These are phyloP conservation scores for Melozone crissalis DNA, from an alignment of 2,113 vertebrate genomes.

Conservation along the genomic window DNA sequence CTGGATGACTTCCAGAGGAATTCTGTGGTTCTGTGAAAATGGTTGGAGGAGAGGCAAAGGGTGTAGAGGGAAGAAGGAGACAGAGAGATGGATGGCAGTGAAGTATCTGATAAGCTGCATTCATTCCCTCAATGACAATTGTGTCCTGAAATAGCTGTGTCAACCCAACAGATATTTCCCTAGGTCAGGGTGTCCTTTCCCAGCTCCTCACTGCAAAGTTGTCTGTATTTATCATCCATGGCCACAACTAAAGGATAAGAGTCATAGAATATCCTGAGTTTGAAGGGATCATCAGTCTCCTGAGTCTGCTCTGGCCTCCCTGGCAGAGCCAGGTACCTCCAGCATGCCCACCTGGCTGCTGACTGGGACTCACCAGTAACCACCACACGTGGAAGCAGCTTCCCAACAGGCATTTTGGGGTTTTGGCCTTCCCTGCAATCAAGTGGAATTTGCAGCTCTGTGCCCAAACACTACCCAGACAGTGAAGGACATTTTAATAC, in stretches of 20 bases:
- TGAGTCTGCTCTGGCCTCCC: not conserved
- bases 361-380: not conserved
- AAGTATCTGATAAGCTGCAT: not conserved
- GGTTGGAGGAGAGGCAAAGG: not conserved
- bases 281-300: not conserved
- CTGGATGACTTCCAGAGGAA: not conserved
- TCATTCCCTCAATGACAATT: not conserved
- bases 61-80: not conserved
- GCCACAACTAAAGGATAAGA: not conserved
- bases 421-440: not conserved
- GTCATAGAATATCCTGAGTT: not conserved
- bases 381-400: not conserved
- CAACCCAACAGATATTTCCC: not conserved
- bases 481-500: constrained; percentile 54
- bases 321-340: not conserved
- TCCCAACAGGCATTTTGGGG: not conserved
- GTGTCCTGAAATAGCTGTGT: not conserved
- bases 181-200: not conserved
- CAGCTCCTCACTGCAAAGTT: not conserved
- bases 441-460: not conserved
- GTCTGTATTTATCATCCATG: not conserved
- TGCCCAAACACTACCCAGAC: constrained; percentile 23
- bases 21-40: not conserved
- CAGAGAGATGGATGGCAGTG: not conserved
- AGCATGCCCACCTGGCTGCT: not conserved